Evolutionary conservation across 2,888 invertebrate genomes (phyloP), one percentile per base, ranked within the genome.

Genomic region (Stenoptilia bipunctidactyla): DNA sequence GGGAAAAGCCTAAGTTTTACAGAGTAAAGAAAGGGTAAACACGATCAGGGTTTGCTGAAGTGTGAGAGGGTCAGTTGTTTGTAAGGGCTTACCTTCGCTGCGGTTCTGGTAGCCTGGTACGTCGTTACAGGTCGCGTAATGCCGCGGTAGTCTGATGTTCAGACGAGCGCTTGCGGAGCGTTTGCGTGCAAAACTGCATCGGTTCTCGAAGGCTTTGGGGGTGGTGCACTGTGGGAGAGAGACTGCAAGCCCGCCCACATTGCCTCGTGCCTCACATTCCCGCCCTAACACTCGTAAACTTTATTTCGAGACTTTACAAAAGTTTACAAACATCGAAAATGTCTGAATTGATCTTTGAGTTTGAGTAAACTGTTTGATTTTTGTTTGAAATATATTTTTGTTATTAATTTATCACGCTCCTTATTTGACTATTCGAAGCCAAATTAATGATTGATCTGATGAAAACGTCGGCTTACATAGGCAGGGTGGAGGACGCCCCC

Each of bases 141-240:
- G 63, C 61, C 57, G 54, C 55, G 52, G 55, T 53, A 47, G 46
- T 45, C 50, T 52, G 59, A 53, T 59, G 58, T 59, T 58, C 60
- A 61, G 61, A 58, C 80, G 76, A 66, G 77, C 59, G 63, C 53
- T 63, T 61, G 57, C 66, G 56, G 51, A 63, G 77, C 66, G 67
- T 61, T 63, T 66, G 57, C 66, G 62, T 45, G 48, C 50, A 43
- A 34, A 34, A 34, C 83, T 82, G 79, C 71, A 73, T 61, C 59
- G 66, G 66, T 70, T 61, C 58, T 63, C 59, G 56, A 58, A 55
- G 65, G 58, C 53, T 49, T 58, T 66, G 74, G 80, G 83, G 79
- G 75, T 77, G 80, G 76, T 3, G 79, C 79, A 79, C 63, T 67
- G 76, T 76, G 80, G 79, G 80, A 83, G 82, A 74, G 80, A 80